A percentile compares a stretch with the other conserved stretches of the same genome.
These are phyloP conservation scores for Phrynocephalus forsythii DNA, from an alignment of 2,797 vertebrate genomes.

Conservation along the genomic window DNA sequence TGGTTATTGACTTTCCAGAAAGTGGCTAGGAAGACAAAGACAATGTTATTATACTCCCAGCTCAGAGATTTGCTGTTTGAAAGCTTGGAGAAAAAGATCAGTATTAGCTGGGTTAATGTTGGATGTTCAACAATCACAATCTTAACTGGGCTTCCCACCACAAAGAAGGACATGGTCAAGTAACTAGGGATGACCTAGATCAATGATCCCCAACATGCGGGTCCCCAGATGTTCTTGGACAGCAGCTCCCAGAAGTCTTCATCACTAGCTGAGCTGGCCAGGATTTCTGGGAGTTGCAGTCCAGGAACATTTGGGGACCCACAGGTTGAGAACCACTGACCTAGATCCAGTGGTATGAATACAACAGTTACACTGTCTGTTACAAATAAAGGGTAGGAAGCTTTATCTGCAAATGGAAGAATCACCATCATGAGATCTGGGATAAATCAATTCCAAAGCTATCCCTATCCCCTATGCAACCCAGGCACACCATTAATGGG, in stretches of 20 bases:
- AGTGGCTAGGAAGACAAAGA: constrained; percentile 18
- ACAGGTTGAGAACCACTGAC: too few species aligned
- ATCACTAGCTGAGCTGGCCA: too few species aligned
- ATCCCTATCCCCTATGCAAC: not conserved
- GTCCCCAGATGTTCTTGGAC: too few species aligned
- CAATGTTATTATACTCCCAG: not conserved
- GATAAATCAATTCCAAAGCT: not conserved
- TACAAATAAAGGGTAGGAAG: not conserved
- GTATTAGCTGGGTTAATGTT: not conserved
- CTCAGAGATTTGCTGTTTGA: not conserved
- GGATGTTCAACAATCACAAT: not conserved
- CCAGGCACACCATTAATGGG: not conserved
- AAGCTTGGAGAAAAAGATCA: not conserved
- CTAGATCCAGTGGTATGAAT: not conserved
- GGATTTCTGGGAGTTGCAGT: too few species aligned
- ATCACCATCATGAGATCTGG: not conserved
- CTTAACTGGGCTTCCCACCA: too few species aligned
- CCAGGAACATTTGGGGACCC: too few species aligned
- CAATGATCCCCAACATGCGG: too few species aligned
- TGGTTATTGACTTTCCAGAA: not conserved
- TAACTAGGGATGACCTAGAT: not conserved
- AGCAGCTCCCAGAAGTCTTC: too few species aligned
- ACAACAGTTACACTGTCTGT: not conserved
- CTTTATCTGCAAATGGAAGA: not conserved
- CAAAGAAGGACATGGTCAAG: not conserved